phyloP scores from a whole-genome alignment of 2,797 vertebrate species.

The Thripadectes ignobilis region DNA sequence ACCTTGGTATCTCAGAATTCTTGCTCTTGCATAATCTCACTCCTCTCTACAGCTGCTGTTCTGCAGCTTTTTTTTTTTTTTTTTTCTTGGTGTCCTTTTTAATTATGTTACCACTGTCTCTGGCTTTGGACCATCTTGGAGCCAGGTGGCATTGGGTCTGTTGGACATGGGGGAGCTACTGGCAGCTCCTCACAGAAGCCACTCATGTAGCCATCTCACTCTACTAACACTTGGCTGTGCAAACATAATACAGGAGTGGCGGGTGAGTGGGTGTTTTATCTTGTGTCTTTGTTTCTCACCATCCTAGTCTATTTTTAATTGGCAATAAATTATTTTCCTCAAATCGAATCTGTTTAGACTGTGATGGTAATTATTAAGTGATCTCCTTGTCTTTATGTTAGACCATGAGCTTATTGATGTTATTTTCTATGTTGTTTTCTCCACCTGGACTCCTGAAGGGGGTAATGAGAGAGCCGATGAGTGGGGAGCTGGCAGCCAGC shows the following conservation, averaged over 20 bases:
- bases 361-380: not conserved
- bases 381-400: not conserved
- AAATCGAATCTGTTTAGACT: not conserved
- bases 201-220: not conserved
- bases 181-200: not conserved
- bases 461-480: not conserved
- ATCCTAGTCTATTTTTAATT: not conserved
- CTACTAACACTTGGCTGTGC: not conserved
- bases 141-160: not conserved
- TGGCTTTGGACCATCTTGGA: not conserved
- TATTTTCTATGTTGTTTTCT: not conserved
- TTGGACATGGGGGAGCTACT: not conserved
- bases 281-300: not conserved
- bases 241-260: not conserved
- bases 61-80: not conserved
- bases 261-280: rapidly evolving
- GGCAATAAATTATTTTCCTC: not conserved
- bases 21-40: not conserved
- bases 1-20: not conserved
- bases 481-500: not conserved
- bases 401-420: not conserved
- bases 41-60: not conserved
- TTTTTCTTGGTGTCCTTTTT: not conserved
- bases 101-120: not conserved
- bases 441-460: rapidly evolving